phyloP scores from a whole-genome alignment of 2,797 vertebrate genomes.

The Fistularia commersonii region DNA sequence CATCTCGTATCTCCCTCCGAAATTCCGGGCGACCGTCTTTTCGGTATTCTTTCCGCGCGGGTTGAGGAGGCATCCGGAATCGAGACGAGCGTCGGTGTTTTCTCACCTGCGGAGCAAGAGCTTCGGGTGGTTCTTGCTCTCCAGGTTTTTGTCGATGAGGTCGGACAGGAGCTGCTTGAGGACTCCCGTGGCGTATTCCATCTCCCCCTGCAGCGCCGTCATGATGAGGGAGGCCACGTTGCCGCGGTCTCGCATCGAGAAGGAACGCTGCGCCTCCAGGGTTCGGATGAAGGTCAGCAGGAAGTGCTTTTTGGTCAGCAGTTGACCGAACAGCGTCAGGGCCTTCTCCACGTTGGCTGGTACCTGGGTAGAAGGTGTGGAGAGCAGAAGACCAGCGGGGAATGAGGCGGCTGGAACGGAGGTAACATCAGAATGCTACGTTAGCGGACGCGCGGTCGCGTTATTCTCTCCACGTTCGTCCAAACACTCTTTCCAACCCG shows the following conservation, averaged over 20 bases:
- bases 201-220: conserved; percentile 95
- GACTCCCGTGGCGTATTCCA: conserved; percentile 96
- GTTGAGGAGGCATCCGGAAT: no score
- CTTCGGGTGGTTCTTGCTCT: conserved; percentile 99
- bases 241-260: conserved; percentile 96
- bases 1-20: conserved; percentile 47
- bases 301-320: conserved; percentile 98
- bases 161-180: conserved; percentile 96
- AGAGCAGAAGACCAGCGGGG: neutral
- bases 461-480: conserved; percentile 10
- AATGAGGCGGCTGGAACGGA: neutral
- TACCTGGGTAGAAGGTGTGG: conserved; percentile 72
- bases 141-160: conserved; percentile 97
- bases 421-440: no score
- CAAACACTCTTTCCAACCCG: neutral
- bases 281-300: conserved; percentile 96
- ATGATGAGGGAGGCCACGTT: conserved; percentile 98
- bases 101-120: conserved; percentile 88
- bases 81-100: neutral
- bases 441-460: no score
- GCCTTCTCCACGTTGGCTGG: conserved; percentile 96
- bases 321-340: conserved; percentile 91
- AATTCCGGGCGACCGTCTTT: neutral
- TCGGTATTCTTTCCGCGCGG: conserved; percentile 8
- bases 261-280: conserved; percentile 92